Base-by-base conservation (phyloP, 2,888 invertebrate genomes). In the Lamproptera curius region DNA sequence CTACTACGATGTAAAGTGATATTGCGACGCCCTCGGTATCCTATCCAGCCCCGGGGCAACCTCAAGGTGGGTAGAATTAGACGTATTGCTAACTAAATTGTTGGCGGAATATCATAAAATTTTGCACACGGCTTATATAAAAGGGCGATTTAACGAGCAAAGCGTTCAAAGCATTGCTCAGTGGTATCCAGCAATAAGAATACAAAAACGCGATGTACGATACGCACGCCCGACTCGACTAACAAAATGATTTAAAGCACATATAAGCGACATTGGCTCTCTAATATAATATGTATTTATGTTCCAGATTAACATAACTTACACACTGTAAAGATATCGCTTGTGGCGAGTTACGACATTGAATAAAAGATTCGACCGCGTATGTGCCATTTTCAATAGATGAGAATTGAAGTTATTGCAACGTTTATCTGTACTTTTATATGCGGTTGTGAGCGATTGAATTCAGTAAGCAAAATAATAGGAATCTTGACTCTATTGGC, bases 281-380 rank as follows among this genome's bases (percentile, higher is more conserved):
- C 67, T 70, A 68, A 67, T 65, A 62, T 63, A 69, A 58, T 63
- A 60, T 61, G 59, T 66, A 68, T 66, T 63, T 67, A 66, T 65
- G 62, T 58, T 56, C 64, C 50, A 59, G 58, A 68, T 69, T 65
- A 67, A 61, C 65, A 65, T 72, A 67, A 65, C 57, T 63, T 63
- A 65, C 65, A 65, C 43, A 28, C 43, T 49, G 39, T 35, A 35
- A 40, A 48, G 62, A 65, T 71, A 73, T 70, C 62, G 69, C 67
- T 57, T 56, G 61, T 61, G 58, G 52, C 58, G 61, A 70, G 63
- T 63, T 64, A 65, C 57, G 51, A 53, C 43, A 43, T 34, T 39
- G 39, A 43, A 48, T 48, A 43, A 43, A 49, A 43, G 28, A 39
- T 43, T 28, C 42, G 16, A 39, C n/a, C 31, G 16, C 20, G 16